Evolutionary conservation across 2,888 invertebrate species (phyloP).

Genomic region (Zeuzera pyrina): DNA sequence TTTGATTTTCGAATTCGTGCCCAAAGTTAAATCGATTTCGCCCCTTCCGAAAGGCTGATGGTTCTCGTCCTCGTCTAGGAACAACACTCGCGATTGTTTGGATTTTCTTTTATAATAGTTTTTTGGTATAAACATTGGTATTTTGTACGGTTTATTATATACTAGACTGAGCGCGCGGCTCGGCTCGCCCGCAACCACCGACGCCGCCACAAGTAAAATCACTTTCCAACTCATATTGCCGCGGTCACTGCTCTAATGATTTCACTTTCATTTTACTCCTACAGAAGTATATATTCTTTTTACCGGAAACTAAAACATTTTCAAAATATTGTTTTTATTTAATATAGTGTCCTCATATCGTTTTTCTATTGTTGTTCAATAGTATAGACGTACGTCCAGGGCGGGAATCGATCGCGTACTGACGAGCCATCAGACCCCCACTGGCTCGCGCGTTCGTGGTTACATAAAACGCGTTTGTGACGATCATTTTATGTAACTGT

Average conservation of each 20-base stretch:
- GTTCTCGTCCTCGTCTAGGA: constrained; percentile 53
- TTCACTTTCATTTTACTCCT: constrained; percentile 61
- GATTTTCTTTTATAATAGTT: constrained; percentile 33
- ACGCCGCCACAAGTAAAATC: constrained; percentile 47
- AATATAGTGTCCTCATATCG: constrained; percentile 5
- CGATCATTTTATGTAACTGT: constrained; percentile 23
- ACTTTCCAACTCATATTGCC: constrained; percentile 69
- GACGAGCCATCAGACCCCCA: constrained; percentile 18
- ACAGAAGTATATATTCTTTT: constrained; percentile 1
- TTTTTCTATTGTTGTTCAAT: constrained; percentile 16
- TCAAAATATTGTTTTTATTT: not conserved
- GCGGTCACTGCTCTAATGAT: constrained; percentile 55
- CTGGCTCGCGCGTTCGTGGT: constrained; percentile 19
- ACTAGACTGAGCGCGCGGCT: constrained; percentile 54
- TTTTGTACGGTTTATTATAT: constrained; percentile 43
- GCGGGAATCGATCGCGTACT: constrained; percentile 26
- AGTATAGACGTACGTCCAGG: constrained; percentile 21
- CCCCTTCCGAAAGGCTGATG: constrained; percentile 47
- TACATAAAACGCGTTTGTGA: constrained; percentile 31
- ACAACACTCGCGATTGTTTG: constrained; percentile 42
- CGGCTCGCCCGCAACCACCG: constrained; percentile 48
- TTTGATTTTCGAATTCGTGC: constrained; percentile 51
- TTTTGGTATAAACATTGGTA: constrained; percentile 54
- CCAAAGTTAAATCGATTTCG: constrained; percentile 52
- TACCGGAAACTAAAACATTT: not conserved